These are phyloP conservation scores for Phrynocephalus guinanensis DNA, from an alignment of 2,797 vertebrate species.

Conservation along the genomic window DNA sequence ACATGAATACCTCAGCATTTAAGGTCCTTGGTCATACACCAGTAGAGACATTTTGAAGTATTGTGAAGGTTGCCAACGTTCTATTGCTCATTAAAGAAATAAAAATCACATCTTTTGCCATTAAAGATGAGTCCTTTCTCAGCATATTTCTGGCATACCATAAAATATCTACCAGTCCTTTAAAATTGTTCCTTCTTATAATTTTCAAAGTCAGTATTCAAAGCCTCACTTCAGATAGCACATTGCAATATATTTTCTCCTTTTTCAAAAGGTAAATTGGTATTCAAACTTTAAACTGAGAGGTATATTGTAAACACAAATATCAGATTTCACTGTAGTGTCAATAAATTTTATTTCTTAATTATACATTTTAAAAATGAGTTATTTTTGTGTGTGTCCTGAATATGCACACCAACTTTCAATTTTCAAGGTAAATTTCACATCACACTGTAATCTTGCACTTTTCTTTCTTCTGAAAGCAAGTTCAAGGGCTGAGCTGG, in stretches of 20 bases:
- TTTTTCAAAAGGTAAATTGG: background rate
- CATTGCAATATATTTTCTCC: background rate
- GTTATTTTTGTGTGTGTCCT: background rate
- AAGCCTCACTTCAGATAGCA: background rate
- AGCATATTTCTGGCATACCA: background rate
- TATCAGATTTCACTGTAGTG: background rate
- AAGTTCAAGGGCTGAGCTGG: no score
- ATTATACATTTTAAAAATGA: background rate
- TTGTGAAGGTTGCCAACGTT: constrained; percentile 3
- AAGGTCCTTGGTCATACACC: constrained; percentile 11
- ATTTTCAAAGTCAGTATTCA: background rate
- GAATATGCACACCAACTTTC: no score
- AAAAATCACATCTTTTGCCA: background rate
- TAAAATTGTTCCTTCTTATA: background rate
- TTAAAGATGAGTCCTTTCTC: background rate
- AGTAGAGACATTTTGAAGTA: background rate
- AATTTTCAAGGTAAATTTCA: background rate
- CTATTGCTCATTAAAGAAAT: constrained; percentile 9
- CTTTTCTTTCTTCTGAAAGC: background rate
- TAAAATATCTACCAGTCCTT: background rate
- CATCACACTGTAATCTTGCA: background rate
- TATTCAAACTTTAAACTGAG: background rate
- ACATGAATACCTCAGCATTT: background rate
- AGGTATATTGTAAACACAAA: background rate
- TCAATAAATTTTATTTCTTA: background rate